Percentiles rank a stretch among this genome's conserved stretches.
phyloP scores from a whole-genome alignment of 2,888 invertebrate species.

The Patella pellucida region DNA sequence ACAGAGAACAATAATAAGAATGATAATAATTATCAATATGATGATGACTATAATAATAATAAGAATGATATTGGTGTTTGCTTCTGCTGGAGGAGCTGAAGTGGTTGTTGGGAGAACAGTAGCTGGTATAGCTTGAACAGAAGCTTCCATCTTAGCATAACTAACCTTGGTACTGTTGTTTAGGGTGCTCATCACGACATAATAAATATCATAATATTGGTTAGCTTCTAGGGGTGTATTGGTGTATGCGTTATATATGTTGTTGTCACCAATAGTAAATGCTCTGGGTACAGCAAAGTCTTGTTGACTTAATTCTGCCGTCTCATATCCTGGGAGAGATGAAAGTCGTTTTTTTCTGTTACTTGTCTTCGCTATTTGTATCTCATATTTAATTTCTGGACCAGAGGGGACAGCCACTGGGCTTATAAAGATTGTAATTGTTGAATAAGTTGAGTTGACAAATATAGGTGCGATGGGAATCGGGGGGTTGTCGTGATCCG shows the following conservation, averaged over 20 bases:
- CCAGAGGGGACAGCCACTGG: slow-evolving; percentile 83
- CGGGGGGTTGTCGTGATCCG: slow-evolving; percentile 80
- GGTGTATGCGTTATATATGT: slow-evolving; percentile 81
- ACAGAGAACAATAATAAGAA: slow-evolving; percentile 49
- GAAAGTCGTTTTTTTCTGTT: slow-evolving; percentile 70
- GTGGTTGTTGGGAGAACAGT: slow-evolving; percentile 23
- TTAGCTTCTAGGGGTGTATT: slow-evolving; percentile 82
- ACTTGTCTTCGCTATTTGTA: slow-evolving; percentile 78
- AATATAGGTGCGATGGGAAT: slow-evolving; percentile 80
- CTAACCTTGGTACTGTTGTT: slow-evolving; percentile 78
- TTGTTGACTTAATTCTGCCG: slow-evolving; percentile 81
- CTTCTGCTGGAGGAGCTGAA: background rate
- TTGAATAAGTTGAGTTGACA: slow-evolving; percentile 76
- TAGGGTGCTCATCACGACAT: slow-evolving; percentile 81
- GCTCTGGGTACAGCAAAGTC: slow-evolving; percentile 75
- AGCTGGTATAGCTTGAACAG: slow-evolving; percentile 28
- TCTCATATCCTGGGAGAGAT: slow-evolving; percentile 71
- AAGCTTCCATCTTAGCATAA: slow-evolving; percentile 73
- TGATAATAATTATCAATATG: slow-evolving; percentile 42
- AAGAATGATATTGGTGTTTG: slow-evolving; percentile 31
- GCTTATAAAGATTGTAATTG: slow-evolving; percentile 79
- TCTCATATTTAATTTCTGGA: slow-evolving; percentile 80
- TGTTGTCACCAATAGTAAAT: slow-evolving; percentile 85
- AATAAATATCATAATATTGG: slow-evolving; percentile 77
- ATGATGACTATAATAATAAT: slow-evolving; percentile 35